Evolutionary conservation across 2,888 invertebrate genomes (phyloP), one percentile per base, ranked within the genome.

Genomic region (Malacosoma neustria): DNA sequence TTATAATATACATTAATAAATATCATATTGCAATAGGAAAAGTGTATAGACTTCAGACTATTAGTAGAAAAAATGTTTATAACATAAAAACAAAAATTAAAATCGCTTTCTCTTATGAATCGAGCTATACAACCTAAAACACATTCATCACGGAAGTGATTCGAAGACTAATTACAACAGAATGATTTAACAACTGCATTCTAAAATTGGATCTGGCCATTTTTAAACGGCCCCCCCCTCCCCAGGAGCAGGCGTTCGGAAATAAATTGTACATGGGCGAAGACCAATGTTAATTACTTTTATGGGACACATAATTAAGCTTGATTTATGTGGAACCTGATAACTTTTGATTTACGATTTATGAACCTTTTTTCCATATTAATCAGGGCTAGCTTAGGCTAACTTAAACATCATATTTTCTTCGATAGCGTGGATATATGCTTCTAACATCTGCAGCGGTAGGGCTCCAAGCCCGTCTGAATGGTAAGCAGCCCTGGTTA

Each of bases 111-210:
- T 22, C 39, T 29, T 33, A 31, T 35, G 1, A 33, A 36, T 46
- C 50, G 29, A 1, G 7, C 45, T 35, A 30, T 11, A 31, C 36
- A 42, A 34, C 42, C 43, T 39, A 34, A 40, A 29, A 42, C 45
- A 30, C 58, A 54, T 60, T 51, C 43, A 52, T 58, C 54, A 58
- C 38, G 34, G 15, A 35, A 40, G 37, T 42, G 45, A 36, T 45
- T 35, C 43, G 43, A 42, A 47, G 47, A 50, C 54, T 59, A 61
- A 62, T 61, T 61, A 33, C 52, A 52, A 38, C 37, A 35, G 46
- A 56, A 58, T 58, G 58, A 58, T 61, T 61, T 61, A 62, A 53
- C 50, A 42, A 48, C 49, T 48, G 46, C 54, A 55, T 50, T 56
- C 51, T 46, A 41, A 48, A 51, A 49, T 47, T 44, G 42, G 48